Base-by-base conservation (phyloP, 2,797 vertebrate species). In the Poecilia gillii region DNA sequence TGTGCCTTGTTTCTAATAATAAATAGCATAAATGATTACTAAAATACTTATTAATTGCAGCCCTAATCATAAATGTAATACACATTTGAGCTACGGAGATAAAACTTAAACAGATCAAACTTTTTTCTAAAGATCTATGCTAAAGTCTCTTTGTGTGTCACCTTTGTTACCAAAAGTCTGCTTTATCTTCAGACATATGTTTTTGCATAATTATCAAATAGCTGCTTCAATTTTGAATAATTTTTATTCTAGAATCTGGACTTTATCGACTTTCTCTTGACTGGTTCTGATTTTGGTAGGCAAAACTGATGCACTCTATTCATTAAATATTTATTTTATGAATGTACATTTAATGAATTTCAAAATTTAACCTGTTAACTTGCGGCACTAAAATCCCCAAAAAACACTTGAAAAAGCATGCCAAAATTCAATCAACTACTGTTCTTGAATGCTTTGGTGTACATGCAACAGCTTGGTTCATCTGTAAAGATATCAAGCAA, bases 151-250 rank as follows among this genome's bases (percentile, higher is more conserved):
- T 16, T 41, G n/a, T 39, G 39, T 70, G 66, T 43, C 39, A 14
- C 23, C 11, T 70, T 43, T 43, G 4, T 23, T 25, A 25, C 1
- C 36, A 55, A 55, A 31, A 28, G 14, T 7, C 31, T 8, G 59
- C 16, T 9, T 36, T 36, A 12, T 12, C 23, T 39, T 68, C 4
- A 41, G 49, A 66, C 1, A 16, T 13, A 53, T 49, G 41, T 2
- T 11, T 11, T 2, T 41, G n/a, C 45, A 41, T 36, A 18, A 84
- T 55, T 16, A 73, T 7, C 3, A 41, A 51, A 74, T 20, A 6
- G 12, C 1, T 20, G 2, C 39, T 84, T 72, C 73, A 71, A 55
- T 64, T 23, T 53, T 74, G 23, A 72, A 75, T 25, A 59, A 6
- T 16, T 45, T n/a, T 71, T n/a, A 20, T 45, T 45, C 12, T 14